Conservation (phyloP, 2,888 invertebrate genomes). For the Matsumyia berberina region DNA sequence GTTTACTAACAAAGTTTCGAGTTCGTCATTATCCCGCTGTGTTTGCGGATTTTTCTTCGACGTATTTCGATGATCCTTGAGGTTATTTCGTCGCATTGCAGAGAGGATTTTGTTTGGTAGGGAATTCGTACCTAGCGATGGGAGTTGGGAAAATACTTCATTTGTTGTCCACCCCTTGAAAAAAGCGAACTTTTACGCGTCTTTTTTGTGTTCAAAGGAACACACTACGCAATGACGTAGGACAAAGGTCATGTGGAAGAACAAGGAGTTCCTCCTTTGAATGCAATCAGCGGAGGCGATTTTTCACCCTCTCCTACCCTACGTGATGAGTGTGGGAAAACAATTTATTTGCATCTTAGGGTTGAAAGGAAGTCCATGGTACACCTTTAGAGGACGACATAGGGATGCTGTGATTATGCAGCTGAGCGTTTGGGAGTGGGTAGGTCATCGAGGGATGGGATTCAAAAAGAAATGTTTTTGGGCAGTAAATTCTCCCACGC, state of each 20-base stretch:
- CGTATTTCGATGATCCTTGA: conserved; percentile 51
- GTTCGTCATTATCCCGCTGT: conserved; percentile 61
- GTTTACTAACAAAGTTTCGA: conserved; percentile 74
- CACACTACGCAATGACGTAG: conserved; percentile 55
- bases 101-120: conserved; percentile 17
- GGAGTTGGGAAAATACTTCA: conserved; percentile 69
- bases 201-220: conserved; percentile 51
- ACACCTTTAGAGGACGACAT: conserved; percentile 42
- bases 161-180: conserved; percentile 65
- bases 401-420: conserved; percentile 39
- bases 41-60: conserved; percentile 53
- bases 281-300: conserved; percentile 64
- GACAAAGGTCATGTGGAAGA: conserved; percentile 30
- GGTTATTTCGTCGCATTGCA: conserved; percentile 28
- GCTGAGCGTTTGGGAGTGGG: conserved; percentile 48
- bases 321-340: conserved; percentile 65
- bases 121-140: conserved; percentile 22
- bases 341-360: conserved; percentile 64
- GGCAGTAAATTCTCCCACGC: conserved; percentile 53
- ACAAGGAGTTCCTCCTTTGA: conserved; percentile 38
- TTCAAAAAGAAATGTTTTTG: background rate
- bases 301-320: conserved; percentile 59
- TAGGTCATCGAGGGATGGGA: background rate
- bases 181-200: conserved; percentile 68
- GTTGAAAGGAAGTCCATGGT: conserved; percentile 15